Conservation (phyloP, 2,113 vertebrate genomes). For the Xenopus tropicalis region UCB_Xtro_10.0 CM004443.2:1410001-1410500, state of each 20-base stretch:
- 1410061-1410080: background rate
- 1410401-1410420: no score
- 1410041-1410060: background rate
- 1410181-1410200: background rate
- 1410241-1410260: background rate
- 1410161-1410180: background rate
- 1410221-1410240: slow-evolving; percentile 23
- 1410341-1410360: no score
- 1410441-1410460: no score
- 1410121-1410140: background rate
- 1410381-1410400: no score
- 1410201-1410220: slow-evolving; percentile 4
- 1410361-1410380: no score
- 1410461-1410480: no score
- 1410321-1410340: no score
- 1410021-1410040: background rate
- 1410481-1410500: no score
- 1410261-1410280: no score
- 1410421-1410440: no score
- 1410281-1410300: no score
- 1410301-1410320: no score
- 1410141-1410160: slow-evolving; percentile 1
- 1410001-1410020: background rate
- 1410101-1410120: background rate
- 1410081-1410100: background rate